Conservation (phyloP, 2,888 invertebrate genomes). For the Spodoptera littoralis region DNA sequence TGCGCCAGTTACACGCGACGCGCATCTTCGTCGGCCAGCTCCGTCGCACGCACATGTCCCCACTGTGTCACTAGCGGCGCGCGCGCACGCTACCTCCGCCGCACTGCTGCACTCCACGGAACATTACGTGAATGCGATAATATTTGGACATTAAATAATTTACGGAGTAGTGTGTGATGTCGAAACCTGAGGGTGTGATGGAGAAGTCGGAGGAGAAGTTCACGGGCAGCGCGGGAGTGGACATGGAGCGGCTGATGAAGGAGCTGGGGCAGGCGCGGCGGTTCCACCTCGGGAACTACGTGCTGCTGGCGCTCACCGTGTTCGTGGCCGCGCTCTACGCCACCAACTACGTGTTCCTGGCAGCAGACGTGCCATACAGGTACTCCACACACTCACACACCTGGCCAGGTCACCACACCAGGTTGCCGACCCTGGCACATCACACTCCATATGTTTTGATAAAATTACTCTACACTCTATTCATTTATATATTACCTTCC, state of each 20-base stretch:
- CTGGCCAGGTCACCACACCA: too few relatives aligned
- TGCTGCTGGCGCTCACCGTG: conserved; percentile 67
- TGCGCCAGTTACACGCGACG: conserved; percentile 18
- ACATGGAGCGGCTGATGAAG: conserved; percentile 77
- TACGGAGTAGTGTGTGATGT: conserved; percentile 37
- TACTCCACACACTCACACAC: conserved; percentile 38
- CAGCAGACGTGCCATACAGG: conserved; percentile 82
- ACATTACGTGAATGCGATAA: conserved; percentile 8
- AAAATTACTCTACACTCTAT: too few relatives aligned
- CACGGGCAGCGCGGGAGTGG: conserved; percentile 61
- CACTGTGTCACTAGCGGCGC: conserved; percentile 25
- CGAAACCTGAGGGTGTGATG: conserved; percentile 38
- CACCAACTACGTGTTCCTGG: conserved; percentile 81
- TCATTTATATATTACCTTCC: too few relatives aligned
- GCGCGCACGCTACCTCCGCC: conserved; percentile 27
- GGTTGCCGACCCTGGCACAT: not conserved
- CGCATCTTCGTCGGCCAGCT: conserved; percentile 15
- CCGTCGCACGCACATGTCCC: conserved; percentile 22
- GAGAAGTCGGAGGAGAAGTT: conserved; percentile 14
- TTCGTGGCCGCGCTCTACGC: conserved; percentile 71
- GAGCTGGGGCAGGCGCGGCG: conserved; percentile 78
- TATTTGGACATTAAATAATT: not conserved
- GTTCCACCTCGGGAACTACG: conserved; percentile 77
- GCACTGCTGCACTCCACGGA: conserved; percentile 2
- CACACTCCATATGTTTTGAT: too few relatives aligned